Base-by-base conservation (phyloP, 64 coral and sea anemone species). In the Montipora cactus region DNA sequence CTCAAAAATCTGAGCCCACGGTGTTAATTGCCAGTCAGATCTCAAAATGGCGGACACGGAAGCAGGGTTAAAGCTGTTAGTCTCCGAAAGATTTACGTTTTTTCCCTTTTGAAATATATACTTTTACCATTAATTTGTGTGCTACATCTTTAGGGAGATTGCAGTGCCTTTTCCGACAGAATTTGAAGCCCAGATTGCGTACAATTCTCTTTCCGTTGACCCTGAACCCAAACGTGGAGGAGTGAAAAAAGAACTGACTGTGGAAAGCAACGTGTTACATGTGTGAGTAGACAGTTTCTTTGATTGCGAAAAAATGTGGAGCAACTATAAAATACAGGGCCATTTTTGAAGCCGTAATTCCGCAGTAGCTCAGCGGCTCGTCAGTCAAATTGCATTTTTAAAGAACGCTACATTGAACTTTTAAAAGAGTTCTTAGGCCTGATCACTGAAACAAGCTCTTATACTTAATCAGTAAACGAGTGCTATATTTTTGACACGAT, bases 181-280 rank as follows among this genome's bases (percentile, higher is more conserved):
- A 79, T 70, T 71, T 25, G 88, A 98, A 83, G 97, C 97, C 25
- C 88, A 75, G 50, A 96, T 98, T 75, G 97, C 94, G 12, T 88
- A 79, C 47, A 98, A 94, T 74, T 98, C 97, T 5, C 89, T 98
- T 8, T 85, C 88, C 2, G 97, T 98, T 47, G 97, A 98, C 21
- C 82, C 94, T 5, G 97, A 98, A 59, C 97, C 97, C 1, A 96
- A 93, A 70, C 91, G 97, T 51, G 94, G 91, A 18, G 83, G 94
- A 28, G 92, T 93, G 7, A 78, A 52, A 8, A 98, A 96, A 48
- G 48, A 25, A 4, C 80, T 98, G 0, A 72, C 58, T 12, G 92
- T 95, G 15, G 20, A 87, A 20, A 91, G 64, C 28, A 98, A 95
- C 59, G 86, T 96, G 52, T 45, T 98, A 49, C 67, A 93, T 59